phyloP scores from a whole-genome alignment of 2,888 invertebrate species.

The Ochropleura plecta region DNA sequence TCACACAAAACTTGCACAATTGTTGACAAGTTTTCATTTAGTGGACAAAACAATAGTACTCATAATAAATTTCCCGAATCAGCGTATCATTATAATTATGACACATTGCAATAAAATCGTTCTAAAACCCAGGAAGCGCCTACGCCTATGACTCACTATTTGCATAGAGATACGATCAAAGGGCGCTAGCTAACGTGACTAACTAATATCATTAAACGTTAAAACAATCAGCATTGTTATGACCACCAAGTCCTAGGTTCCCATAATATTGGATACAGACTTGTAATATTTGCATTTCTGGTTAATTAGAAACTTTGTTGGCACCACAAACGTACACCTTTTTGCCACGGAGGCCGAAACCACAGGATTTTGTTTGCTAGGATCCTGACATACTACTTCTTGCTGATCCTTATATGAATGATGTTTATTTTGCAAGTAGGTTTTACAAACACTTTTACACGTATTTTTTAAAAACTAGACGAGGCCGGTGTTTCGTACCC shows the following conservation, averaged over 20 bases:
- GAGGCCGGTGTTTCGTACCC: too few species aligned
- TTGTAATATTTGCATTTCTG: conserved; percentile 25
- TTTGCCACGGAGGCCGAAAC: neutral
- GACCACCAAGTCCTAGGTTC: conserved; percentile 9
- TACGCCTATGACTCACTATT: conserved; percentile 53
- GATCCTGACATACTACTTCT: neutral
- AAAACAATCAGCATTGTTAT: conserved; percentile 41
- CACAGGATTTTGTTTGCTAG: neutral
- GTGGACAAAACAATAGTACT: neutral
- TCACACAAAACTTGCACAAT: neutral
- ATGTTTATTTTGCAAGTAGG: too few species aligned
- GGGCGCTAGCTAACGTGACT: conserved; percentile 49
- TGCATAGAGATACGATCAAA: conserved; percentile 54
- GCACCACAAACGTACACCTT: neutral
- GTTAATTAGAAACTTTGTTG: neutral
- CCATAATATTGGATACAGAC: conserved; percentile 20
- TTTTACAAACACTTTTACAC: too few species aligned
- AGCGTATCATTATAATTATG: conserved; percentile 40
- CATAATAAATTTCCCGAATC: conserved; percentile 12
- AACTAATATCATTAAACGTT: conserved; percentile 28
- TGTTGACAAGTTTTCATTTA: neutral
- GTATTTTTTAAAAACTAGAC: too few species aligned
- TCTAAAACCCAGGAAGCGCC: conserved; percentile 51
- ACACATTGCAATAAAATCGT: conserved; percentile 52
- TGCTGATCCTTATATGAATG: too few species aligned